phyloP scores from a whole-genome alignment of 2,113 vertebrate genomes.

The Sitta europaea region DNA sequence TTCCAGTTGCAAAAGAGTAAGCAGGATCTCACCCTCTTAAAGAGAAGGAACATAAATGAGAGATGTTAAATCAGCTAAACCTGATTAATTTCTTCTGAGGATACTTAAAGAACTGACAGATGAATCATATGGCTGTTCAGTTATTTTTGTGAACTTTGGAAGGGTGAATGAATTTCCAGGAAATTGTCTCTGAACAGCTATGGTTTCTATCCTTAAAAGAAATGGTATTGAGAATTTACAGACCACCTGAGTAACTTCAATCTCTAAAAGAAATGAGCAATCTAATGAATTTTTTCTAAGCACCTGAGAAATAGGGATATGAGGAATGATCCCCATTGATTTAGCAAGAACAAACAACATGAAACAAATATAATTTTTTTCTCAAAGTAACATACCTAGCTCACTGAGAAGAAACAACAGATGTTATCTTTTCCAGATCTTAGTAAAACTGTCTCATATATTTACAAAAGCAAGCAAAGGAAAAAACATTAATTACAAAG shows the following conservation, averaged over 20 bases:
- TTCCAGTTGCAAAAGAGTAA: not conserved
- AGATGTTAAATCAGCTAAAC: not conserved
- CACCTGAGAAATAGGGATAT: not conserved
- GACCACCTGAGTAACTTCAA: not conserved
- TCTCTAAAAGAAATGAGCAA: not conserved
- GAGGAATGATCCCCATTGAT: not conserved
- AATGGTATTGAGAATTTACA: not conserved
- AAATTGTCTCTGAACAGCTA: not conserved
- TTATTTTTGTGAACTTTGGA: not conserved
- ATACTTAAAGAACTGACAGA: not conserved
- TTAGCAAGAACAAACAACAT: not conserved
- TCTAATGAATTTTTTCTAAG: not conserved
- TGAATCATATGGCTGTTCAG: not conserved
- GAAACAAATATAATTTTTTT: not conserved
- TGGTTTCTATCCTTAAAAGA: not conserved
- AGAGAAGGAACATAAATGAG: not conserved
- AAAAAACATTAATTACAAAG: not conserved
- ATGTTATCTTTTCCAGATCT: not conserved
- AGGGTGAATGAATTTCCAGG: not conserved
- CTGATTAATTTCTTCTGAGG: not conserved
- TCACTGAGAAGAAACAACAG: not conserved
- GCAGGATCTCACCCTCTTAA: not conserved
- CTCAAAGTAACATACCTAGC: not conserved
- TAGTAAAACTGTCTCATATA: not conserved
- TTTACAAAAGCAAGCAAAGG: not conserved